These are phyloP conservation scores for Entosphenus tridentatus DNA, from an alignment of 2,113 vertebrate genomes.

Conservation along the genomic window DNA sequence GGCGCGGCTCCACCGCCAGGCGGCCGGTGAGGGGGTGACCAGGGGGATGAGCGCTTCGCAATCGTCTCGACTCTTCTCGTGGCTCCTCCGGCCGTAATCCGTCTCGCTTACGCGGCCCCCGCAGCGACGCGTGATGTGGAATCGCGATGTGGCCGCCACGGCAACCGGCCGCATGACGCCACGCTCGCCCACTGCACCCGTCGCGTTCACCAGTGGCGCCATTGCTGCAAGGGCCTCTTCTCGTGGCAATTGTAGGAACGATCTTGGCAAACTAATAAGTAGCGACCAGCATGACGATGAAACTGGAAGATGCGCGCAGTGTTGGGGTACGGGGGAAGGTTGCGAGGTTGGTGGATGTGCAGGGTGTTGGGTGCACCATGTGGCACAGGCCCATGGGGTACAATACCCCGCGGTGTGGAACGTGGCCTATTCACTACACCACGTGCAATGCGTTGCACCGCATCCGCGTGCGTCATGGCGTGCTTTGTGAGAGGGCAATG, in stretches of 20 bases:
- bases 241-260: no score
- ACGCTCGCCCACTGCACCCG: neutral
- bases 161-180: neutral
- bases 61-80: neutral
- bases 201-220: neutral
- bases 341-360: neutral
- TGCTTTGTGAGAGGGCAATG: neutral
- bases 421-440: neutral
- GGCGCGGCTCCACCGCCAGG: conserved; percentile 75
- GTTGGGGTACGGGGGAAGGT: no score
- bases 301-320: no score
- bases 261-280: no score
- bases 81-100: neutral
- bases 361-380: neutral
- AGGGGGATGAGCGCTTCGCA: neutral
- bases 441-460: neutral
- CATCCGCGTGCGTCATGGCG: neutral
- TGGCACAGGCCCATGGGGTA: neutral
- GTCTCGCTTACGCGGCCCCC: neutral
- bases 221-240: no score
- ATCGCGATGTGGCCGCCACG: neutral
- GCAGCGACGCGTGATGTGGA: neutral
- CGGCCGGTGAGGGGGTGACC: conserved; percentile 37
- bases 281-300: no score
- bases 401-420: neutral